A percentile compares a stretch with the other conserved stretches of the same genome.
These are phyloP conservation scores for Cephus pulcher DNA, from an alignment of 2,888 invertebrate species.

Conservation along the genomic window DNA sequence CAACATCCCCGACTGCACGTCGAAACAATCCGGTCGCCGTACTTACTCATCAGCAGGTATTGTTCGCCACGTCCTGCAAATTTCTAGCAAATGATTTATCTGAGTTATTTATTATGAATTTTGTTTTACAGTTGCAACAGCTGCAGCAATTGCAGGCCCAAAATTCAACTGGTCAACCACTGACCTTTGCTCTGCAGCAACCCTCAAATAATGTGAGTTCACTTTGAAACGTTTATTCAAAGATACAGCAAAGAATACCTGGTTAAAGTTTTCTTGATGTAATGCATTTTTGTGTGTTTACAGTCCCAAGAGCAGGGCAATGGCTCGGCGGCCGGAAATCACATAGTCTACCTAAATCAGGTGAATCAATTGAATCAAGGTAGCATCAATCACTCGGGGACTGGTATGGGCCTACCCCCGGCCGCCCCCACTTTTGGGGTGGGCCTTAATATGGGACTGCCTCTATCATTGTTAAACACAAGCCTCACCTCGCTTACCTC, in stretches of 20 bases:
- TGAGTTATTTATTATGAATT: background rate
- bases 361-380: conserved; percentile 64
- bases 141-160: conserved; percentile 63
- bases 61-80: background rate
- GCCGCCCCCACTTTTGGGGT: conserved; percentile 67
- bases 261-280: background rate
- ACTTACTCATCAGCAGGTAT: conserved; percentile 64
- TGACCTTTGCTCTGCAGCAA: conserved; percentile 64
- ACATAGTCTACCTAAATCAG: conserved; percentile 65
- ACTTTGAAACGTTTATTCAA: background rate
- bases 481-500: conserved; percentile 63
- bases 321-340: conserved; percentile 62
- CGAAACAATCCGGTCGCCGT: conserved; percentile 63
- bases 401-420: conserved; percentile 66
- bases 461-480: conserved; percentile 62
- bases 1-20: conserved; percentile 65
- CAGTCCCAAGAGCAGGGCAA: conserved; percentile 62
- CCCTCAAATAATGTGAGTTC: conserved; percentile 58
- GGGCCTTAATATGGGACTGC: conserved; percentile 67
- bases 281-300: conserved; percentile 26
- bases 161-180: conserved; percentile 59
- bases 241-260: background rate
- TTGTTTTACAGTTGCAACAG: conserved; percentile 55
- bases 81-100: background rate
- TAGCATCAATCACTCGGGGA: conserved; percentile 63